Percentiles rank a stretch among this genome's conserved stretches.
Conservation (phyloP, 2,888 invertebrate species). For the Aricia artaxerxes region DNA sequence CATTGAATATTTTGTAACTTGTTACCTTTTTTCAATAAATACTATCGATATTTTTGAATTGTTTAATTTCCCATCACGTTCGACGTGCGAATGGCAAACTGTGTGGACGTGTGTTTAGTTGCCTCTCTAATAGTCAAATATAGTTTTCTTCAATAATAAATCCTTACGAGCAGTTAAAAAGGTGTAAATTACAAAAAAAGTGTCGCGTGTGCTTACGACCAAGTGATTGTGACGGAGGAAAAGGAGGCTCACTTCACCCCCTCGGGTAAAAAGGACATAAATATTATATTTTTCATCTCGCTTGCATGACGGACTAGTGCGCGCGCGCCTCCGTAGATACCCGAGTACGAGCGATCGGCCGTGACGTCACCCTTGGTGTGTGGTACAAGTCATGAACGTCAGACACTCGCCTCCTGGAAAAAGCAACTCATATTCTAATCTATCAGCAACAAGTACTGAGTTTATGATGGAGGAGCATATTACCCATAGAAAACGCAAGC, state of each 20-base stretch:
- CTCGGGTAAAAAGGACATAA: not conserved
- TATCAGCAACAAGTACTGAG: not conserved
- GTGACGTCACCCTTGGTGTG: not conserved
- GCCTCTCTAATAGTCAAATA: no score
- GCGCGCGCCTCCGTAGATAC: not conserved
- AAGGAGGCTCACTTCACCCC: not conserved
- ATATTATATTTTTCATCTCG: not conserved
- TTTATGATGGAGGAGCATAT: not conserved
- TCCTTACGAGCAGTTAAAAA: no score
- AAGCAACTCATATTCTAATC: not conserved
- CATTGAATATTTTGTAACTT: no score
- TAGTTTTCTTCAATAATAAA: no score
- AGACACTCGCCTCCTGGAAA: not conserved
- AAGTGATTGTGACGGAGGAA: no score
- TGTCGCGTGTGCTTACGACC: no score
- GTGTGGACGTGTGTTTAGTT: not conserved
- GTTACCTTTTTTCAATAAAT: no score
- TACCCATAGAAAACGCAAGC: slow-evolving; percentile 1
- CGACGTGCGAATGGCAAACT: not conserved
- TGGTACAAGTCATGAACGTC: slow-evolving; percentile 1
- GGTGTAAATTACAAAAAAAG: no score
- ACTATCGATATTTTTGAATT: no score
- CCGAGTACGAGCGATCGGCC: not conserved
- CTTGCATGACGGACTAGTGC: not conserved
- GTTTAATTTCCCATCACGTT: no score